These are phyloP conservation scores for Rhopalosiphum maidis DNA, from an alignment of 1,140 invertebrate genomes.

Conservation along the genomic window DNA sequence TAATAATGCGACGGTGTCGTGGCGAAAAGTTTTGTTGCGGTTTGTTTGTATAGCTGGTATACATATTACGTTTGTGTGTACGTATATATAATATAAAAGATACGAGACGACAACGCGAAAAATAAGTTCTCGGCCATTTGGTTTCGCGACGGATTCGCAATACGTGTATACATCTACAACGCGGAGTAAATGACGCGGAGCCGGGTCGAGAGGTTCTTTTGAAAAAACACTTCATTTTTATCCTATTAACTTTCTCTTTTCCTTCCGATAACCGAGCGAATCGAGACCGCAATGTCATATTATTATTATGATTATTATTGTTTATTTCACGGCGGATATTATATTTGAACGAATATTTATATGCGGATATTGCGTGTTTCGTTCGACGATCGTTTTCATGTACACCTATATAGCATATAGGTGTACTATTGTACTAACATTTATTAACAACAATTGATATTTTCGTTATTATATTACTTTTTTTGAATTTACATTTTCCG, in stretches of 20 bases:
- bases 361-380: not conserved
- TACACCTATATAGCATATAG: too few relatives aligned
- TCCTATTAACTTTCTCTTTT: slow-evolving; percentile 35
- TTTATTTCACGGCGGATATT: slow-evolving; percentile 8
- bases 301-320: not conserved
- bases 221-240: slow-evolving; percentile 18
- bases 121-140: slow-evolving; percentile 13
- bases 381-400: not conserved
- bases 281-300: slow-evolving; percentile 6
- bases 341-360: not conserved
- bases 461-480: not conserved
- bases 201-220: slow-evolving; percentile 5
- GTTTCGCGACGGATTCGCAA: not conserved
- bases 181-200: slow-evolving; percentile 20
- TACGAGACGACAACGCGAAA: not conserved
- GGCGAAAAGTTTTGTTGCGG: not conserved
- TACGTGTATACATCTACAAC: not conserved
- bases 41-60: not conserved
- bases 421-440: not conserved
- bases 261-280: slow-evolving; percentile 13
- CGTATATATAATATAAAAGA: not conserved
- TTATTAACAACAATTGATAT: not conserved
- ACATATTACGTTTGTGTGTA: not conserved
- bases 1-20: not conserved
- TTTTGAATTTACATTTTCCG: not conserved